phyloP scores from a whole-genome alignment of 1,140 invertebrate genomes.

The Aplysia californica region DNA sequence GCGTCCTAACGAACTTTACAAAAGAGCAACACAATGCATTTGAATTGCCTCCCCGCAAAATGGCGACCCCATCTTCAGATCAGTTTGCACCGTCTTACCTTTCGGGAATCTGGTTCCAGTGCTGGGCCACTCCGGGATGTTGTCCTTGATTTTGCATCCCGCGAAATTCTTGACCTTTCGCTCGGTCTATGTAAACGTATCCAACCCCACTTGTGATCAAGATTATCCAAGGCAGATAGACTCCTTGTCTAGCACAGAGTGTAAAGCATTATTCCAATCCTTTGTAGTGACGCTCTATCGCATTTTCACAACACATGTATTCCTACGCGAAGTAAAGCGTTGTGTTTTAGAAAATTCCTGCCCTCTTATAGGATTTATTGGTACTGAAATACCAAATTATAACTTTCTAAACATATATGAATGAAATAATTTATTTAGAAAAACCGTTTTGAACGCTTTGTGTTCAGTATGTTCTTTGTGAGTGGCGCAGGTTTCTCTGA shows the following conservation, averaged over 20 bases:
- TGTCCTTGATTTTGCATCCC: conserved; percentile 27
- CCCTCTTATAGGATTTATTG: no score
- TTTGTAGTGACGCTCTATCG: conserved; percentile 24
- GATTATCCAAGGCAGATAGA: conserved; percentile 17
- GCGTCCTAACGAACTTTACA: no score
- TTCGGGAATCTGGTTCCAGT: conserved; percentile 20
- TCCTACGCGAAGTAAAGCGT: neutral
- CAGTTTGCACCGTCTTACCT: conserved; percentile 16
- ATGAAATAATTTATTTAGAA: no score
- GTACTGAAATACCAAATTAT: no score
- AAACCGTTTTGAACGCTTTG: no score
- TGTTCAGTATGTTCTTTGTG: no score
- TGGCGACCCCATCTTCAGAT: conserved; percentile 26
- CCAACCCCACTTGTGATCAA: conserved; percentile 16
- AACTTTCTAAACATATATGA: no score
- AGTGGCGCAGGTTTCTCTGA: neutral
- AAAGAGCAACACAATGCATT: conserved; percentile 28
- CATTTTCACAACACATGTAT: conserved; percentile 26
- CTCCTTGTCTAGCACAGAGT: conserved; percentile 8
- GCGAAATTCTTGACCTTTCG: neutral
- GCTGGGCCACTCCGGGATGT: conserved; percentile 18
- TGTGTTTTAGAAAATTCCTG: no score
- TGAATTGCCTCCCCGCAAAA: conserved; percentile 25
- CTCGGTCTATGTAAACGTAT: conserved; percentile 8
- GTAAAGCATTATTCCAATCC: conserved; percentile 12